Evolutionary conservation across 2,113 vertebrate species (phyloP), one percentile per base, ranked within the genome.

Genomic region (Gila orcuttii): DNA sequence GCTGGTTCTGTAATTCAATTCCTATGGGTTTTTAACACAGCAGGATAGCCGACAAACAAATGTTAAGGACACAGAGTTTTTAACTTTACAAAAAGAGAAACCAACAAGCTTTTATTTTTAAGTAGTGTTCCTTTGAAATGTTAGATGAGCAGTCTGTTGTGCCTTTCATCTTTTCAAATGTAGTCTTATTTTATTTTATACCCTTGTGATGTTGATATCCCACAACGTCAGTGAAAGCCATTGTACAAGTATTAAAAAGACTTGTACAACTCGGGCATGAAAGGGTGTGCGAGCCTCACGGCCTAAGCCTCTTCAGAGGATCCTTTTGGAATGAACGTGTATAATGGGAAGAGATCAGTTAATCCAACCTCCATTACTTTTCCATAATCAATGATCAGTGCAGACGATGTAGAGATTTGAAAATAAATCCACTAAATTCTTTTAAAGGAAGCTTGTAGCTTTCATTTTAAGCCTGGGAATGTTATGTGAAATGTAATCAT

Each of bases 1-100:
- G 75, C 85, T 85, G 74, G 62, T 80, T 52, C 4, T 39, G 62
- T 84, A 79, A 88, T 84, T 81, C 74, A 79, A 45, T 88, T 87
- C 66, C 82, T 69, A 36, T 47, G 47, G 74, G 57, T 57, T 84
- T 86, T 75, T 79, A 76, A 68, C 62, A 55, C 81, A 60, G 86
- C 83, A 17, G 84, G 84, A 57, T 66, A 52, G 81, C 76, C 84
- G 78, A 86, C 68, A 82, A 64, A 76, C 82, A 85, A 74, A 82
- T 50, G 50, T 62, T 82, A 73, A 86, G 71, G 42, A 69, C 59
- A 73, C 66, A 79, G 59, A 79, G 52, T 55, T 85, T 55, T 82
- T 71, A 84, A 52, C 21, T 74, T 47, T 55, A 7, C 23, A 74
- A 55, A 87, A 78, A 59, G 68, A 55, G 36, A 69, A 78, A 45